phyloP scores from a whole-genome alignment of 2,113 vertebrate species.

The Puffinus mauretanicus region DNA sequence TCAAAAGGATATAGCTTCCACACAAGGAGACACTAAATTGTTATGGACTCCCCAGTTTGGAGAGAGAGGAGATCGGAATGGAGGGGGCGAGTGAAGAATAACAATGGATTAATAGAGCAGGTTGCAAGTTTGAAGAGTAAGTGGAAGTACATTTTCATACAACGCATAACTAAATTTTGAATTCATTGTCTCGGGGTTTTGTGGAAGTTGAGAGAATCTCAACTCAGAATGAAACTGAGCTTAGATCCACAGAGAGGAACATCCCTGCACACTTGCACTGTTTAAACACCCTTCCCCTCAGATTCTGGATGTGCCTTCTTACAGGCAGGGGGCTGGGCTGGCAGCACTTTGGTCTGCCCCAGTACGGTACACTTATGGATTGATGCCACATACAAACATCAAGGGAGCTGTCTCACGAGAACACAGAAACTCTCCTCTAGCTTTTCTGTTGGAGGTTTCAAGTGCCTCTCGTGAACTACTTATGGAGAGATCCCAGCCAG shows the following conservation, averaged over 20 bases:
- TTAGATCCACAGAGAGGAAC: neutral
- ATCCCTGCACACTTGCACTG: neutral
- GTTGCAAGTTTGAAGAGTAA: neutral
- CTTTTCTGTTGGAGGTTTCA: neutral
- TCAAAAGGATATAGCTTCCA: neutral
- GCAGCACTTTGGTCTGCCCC: neutral
- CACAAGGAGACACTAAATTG: neutral
- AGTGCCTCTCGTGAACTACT: neutral
- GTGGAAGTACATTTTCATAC: neutral
- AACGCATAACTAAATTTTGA: neutral
- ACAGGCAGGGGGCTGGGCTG: neutral
- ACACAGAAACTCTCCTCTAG: neutral
- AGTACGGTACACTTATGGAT: no score
- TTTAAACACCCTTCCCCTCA: no score
- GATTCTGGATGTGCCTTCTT: neutral
- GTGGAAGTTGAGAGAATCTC: neutral
- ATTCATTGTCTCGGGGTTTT: neutral
- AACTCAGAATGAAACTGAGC: neutral
- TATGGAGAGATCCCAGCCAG: neutral
- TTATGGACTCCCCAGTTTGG: rapidly evolving
- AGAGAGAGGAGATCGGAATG: neutral
- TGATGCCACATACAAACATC: neutral
- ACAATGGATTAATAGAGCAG: neutral
- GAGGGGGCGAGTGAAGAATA: neutral
- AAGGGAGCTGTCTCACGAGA: neutral